Conservation (phyloP, 2,113 vertebrate species). For the Tragelaphus buxtoni region DNA sequence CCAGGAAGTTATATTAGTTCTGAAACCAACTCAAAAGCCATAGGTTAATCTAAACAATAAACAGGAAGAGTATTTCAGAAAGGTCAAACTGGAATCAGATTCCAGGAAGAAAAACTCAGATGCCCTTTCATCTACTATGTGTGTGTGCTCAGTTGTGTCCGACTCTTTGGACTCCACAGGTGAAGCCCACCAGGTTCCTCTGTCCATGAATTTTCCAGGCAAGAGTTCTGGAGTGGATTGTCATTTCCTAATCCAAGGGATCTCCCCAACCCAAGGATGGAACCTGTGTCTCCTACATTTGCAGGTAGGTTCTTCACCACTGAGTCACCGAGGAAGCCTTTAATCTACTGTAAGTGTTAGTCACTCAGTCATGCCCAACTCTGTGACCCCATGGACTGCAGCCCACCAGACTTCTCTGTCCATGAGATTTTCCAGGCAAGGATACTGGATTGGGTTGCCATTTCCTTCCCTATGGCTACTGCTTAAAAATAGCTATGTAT, state of each 20-base stretch:
- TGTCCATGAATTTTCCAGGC: neutral
- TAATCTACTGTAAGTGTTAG: neutral
- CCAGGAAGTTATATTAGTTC: neutral
- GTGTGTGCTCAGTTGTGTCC: neutral
- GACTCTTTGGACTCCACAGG: neutral
- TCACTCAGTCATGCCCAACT: no score
- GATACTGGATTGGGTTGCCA: no score
- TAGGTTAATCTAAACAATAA: neutral
- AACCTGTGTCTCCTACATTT: neutral
- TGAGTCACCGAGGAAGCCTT: neutral
- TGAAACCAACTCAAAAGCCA: neutral
- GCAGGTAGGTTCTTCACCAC: neutral
- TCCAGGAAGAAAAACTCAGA: neutral
- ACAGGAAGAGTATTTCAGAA: neutral
- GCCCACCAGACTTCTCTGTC: no score
- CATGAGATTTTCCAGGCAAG: no score
- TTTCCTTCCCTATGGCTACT: neutral
- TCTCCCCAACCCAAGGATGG: neutral
- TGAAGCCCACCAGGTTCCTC: neutral
- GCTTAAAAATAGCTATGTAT: neutral
- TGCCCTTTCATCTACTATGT: neutral
- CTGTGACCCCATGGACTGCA: no score
- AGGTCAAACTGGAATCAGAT: neutral
- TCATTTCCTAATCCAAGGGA: neutral
- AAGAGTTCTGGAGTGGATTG: neutral